Evolutionary conservation across 1,140 invertebrate species (phyloP), one percentile per base, ranked within the genome.

Genomic region (Aphis craccivora): DNA sequence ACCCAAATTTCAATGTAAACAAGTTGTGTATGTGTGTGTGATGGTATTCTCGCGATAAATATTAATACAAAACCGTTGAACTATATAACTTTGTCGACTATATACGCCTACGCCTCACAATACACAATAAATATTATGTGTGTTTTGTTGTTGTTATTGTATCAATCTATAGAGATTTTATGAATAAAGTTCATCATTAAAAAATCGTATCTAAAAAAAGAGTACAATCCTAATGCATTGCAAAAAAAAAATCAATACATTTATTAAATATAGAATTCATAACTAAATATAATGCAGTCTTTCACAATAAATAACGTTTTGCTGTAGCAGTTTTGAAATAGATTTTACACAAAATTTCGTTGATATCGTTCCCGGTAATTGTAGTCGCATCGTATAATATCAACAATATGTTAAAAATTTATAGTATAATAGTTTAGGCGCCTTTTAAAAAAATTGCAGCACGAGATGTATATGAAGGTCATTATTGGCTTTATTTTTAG

Each of bases 401-500:
- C 84, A 45, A 20, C 84, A 43, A 25, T 30, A 30, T 84, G 43
- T 86, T 20, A 25, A 25, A 25, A 84, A 84, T 86, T 18, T 0
- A 86, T 11, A 8, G 51, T 22, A 88, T 48, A 35, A 35, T 86
- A 9, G 84, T 87, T 18, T 88, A 89, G 7, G 60, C 43, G 55
- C n/a, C 67, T 81, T 43, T 60, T 30, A 53, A 90, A 40, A 35
- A 25, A 83, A 76, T 91, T 91, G 20, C 20, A 37, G 45, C 5
- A 37, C n/a, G 45, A 51, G n/a, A 48, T 83, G 5, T 35, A 48
- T 83, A 84, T 83, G 67, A 92, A 92, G 91, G 91, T 81, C 91
- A 48, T 51, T 92, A 92, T 92, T 92, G 76, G 48, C 91, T 92
- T 92, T 92, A 92, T 92, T 92, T 92, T 92, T 92, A 92, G 91